Percentiles rank a stretch among this genome's conserved stretches.
These are phyloP conservation scores for Aphelocoma coerulescens DNA, from an alignment of 2,113 vertebrate species.

Conservation along the genomic window DNA sequence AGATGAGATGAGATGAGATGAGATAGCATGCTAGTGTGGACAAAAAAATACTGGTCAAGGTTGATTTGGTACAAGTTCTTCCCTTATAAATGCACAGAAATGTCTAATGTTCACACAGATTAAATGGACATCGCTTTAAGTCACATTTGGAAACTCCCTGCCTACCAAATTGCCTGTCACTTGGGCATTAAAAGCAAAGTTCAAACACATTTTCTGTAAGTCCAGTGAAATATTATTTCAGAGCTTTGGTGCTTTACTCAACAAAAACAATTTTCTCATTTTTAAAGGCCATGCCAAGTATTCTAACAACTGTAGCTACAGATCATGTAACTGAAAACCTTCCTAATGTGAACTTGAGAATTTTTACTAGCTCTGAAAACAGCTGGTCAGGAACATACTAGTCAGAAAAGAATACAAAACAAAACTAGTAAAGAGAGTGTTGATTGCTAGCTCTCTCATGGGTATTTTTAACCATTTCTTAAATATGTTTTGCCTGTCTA, in stretches of 20 bases:
- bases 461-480: constrained; percentile 57
- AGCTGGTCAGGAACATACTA: constrained; percentile 49
- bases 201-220: constrained; percentile 36
- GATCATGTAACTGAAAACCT: constrained; percentile 62
- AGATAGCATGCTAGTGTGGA: neutral
- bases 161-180: constrained; percentile 11
- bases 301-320: constrained; percentile 58
- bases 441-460: constrained; percentile 55
- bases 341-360: constrained; percentile 59
- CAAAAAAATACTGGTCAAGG: neutral
- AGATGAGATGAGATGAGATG: neutral
- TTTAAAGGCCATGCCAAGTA: constrained; percentile 47
- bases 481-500: neutral
- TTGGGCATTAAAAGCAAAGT: constrained; percentile 25
- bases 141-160: neutral
- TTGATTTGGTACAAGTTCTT: neutral
- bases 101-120: neutral
- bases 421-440: constrained; percentile 52
- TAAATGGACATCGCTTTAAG: neutral
- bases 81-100: neutral
- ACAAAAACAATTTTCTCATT: constrained; percentile 59
- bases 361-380: constrained; percentile 64
- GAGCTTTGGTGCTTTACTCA: constrained; percentile 34
- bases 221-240: constrained; percentile 53
- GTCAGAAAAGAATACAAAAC: constrained; percentile 62